phyloP scores from a whole-genome alignment of 1,140 invertebrate genomes.

The Diuraphis noxia region DNA sequence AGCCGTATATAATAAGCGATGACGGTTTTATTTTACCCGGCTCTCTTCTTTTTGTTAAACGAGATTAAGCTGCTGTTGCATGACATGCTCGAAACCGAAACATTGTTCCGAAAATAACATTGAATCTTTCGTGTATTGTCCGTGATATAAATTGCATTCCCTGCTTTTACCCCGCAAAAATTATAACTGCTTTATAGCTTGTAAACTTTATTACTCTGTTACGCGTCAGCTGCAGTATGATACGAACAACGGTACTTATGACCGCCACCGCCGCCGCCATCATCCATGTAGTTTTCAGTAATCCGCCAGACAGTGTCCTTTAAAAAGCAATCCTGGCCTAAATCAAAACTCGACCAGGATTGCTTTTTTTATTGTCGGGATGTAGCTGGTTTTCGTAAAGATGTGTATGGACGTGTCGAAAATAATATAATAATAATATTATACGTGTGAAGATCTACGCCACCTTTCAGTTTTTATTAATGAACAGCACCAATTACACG shows the following conservation, averaged over 20 bases:
- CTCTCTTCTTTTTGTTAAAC: not conserved
- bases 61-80: conserved; percentile 17
- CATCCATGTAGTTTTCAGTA: not conserved
- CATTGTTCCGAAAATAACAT: not conserved
- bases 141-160: conserved; percentile 30
- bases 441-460: not conserved
- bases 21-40: not conserved
- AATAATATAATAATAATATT: not conserved
- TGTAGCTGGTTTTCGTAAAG: not conserved
- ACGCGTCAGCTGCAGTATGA: conserved; percentile 15
- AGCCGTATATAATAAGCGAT: not conserved
- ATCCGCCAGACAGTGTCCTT: not conserved
- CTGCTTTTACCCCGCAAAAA: not conserved
- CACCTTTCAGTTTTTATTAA: no score
- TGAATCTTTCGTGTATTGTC: not conserved
- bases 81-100: conserved; percentile 18
- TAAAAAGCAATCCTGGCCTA: not conserved
- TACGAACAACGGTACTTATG: not conserved
- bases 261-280: no score
- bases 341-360: no score
- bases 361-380: not conserved
- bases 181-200: not conserved
- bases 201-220: conserved; percentile 7
- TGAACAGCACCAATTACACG: no score
- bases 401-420: not conserved